Evolutionary conservation across 2,113 vertebrate species (phyloP).

Genomic region (Centropristis striata): DNA sequence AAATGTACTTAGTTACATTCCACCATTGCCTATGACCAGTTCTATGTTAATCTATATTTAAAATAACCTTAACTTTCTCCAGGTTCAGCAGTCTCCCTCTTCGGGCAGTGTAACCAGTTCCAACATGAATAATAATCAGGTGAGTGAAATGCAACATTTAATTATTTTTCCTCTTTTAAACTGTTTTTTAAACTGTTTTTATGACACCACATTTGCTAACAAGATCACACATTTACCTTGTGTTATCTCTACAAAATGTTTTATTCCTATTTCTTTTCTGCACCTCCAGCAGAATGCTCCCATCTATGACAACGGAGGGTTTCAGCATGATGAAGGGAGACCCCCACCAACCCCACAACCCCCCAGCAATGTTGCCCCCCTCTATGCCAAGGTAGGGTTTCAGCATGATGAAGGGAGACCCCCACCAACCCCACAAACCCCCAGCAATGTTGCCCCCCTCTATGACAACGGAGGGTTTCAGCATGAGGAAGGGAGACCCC

Average conservation of each 20-base stretch:
- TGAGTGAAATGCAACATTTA: background rate
- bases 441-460: too few species aligned
- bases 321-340: conserved; percentile 56
- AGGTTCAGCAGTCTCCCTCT: background rate
- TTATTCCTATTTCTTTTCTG: background rate
- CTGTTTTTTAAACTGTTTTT: too few species aligned
- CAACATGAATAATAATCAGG: conserved; percentile 54
- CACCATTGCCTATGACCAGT: too few species aligned
- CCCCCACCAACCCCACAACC: conserved; percentile 51
- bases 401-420: conserved; percentile 54
- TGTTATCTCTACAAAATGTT: background rate
- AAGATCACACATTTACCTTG: background rate
- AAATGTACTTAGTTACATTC: too few species aligned
- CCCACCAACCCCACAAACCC: conserved; percentile 13
- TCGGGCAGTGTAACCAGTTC: conserved; percentile 5
- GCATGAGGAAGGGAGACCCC: conserved; percentile 48
- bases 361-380: too few species aligned
- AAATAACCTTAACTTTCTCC: background rate
- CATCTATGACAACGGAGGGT: conserved; percentile 72
- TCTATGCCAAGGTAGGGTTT: conserved; percentile 75
- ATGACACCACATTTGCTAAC: background rate
- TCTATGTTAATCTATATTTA: background rate
- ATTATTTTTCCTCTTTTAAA: too few species aligned
- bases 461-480: conserved; percentile 77
- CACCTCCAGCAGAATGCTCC: conserved; percentile 38